phyloP scores from a whole-genome alignment of 2,888 invertebrate genomes.

The Ryuthela nishihirai region DNA sequence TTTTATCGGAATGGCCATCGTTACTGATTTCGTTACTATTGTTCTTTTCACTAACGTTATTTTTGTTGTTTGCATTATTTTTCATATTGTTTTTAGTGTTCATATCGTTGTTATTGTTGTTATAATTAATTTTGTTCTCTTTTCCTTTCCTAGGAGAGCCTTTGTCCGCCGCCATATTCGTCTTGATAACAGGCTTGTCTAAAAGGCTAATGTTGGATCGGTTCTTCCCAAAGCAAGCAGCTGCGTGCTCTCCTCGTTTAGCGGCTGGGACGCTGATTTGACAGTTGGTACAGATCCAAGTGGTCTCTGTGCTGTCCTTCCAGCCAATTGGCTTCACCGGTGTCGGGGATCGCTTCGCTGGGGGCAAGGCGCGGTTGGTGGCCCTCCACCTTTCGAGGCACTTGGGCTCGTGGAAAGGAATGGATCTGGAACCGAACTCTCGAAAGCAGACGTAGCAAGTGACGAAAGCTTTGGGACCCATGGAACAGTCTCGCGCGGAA shows the following conservation, averaged over 20 bases:
- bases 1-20: not conserved
- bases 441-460: conserved; percentile 64
- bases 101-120: conserved; percentile 2
- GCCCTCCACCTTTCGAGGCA: conserved; percentile 59
- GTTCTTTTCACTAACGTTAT: not conserved
- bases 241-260: conserved; percentile 2
- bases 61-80: not conserved
- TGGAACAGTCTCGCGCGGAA: too few relatives aligned
- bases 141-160: conserved; percentile 29
- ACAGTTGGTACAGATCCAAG: conserved; percentile 13
- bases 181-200: too few relatives aligned
- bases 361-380: conserved; percentile 59
- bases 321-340: conserved; percentile 58
- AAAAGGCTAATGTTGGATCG: too few relatives aligned
- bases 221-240: conserved; percentile 7
- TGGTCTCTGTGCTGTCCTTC: conserved; percentile 1
- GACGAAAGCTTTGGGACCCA: conserved; percentile 44
- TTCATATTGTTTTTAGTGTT: conserved; percentile 24
- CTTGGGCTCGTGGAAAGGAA: conserved; percentile 64
- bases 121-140: conserved; percentile 24
- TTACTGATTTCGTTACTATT: not conserved
- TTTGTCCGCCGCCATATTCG: too few relatives aligned
- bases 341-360: conserved; percentile 53
- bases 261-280: conserved; percentile 11
- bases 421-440: conserved; percentile 62